Conservation (phyloP, 2,797 vertebrate genomes). For the Neoniphon sammara region DNA sequence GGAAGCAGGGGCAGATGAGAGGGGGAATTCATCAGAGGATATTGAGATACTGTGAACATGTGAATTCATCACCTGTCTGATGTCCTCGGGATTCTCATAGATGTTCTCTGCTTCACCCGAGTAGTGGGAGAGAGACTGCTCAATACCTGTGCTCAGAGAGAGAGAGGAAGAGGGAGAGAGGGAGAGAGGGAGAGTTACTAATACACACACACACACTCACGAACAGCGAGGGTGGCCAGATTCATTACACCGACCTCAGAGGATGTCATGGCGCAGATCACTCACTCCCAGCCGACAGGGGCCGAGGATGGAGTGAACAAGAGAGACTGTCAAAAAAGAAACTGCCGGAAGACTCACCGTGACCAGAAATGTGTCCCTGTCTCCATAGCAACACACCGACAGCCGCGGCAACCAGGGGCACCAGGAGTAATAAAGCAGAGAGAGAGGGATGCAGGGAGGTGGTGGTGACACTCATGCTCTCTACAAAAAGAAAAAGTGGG, state of each 20-base stretch:
- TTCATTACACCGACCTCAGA: slow-evolving; percentile 75
- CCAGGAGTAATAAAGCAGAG: slow-evolving; percentile 82
- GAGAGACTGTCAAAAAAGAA: slow-evolving; percentile 70
- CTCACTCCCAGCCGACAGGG: slow-evolving; percentile 67
- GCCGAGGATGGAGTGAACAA: slow-evolving; percentile 71
- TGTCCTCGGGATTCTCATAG: slow-evolving; percentile 84
- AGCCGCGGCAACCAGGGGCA: slow-evolving; percentile 80
- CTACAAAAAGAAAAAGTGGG: slow-evolving; percentile 53
- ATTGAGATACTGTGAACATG: slow-evolving; percentile 41
- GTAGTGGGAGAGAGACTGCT: slow-evolving; percentile 79
- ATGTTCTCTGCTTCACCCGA: slow-evolving; percentile 82
- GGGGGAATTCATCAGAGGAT: slow-evolving; percentile 38
- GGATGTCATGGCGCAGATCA: slow-evolving; percentile 74
- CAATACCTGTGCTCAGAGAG: slow-evolving; percentile 71
- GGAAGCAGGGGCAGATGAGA: slow-evolving; percentile 9
- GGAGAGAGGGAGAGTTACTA: slow-evolving; percentile 36
- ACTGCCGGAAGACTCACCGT: slow-evolving; percentile 79
- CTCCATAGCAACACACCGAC: slow-evolving; percentile 86
- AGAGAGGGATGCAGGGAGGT: slow-evolving; percentile 68
- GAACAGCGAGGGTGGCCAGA: slow-evolving; percentile 42
- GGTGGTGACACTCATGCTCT: slow-evolving; percentile 45
- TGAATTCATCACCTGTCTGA: slow-evolving; percentile 82
- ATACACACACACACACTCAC: slow-evolving; percentile 10
- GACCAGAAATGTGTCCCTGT: slow-evolving; percentile 80
- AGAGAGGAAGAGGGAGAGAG: no score